Conservation (phyloP, 2,797 vertebrate species). For the Chaetophractus vellerosus region DNA sequence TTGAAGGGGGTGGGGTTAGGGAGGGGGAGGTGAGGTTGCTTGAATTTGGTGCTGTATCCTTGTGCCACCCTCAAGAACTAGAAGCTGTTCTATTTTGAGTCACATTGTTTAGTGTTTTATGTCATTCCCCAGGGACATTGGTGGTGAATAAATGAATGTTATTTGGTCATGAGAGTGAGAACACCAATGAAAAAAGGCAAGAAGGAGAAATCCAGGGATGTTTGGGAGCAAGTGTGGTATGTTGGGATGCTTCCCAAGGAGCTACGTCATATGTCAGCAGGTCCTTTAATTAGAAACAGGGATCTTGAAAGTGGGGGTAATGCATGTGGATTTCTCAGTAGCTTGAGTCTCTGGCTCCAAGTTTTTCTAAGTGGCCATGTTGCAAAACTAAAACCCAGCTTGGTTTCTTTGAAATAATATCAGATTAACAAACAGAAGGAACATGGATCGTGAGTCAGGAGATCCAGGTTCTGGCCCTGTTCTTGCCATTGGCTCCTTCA, state of each 20-base stretch:
- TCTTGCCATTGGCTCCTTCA: not conserved
- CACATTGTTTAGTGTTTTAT: constrained; percentile 32
- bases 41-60: not conserved
- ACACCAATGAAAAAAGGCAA: not conserved
- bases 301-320: not conserved
- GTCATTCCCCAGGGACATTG: not conserved
- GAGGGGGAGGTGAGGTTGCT: not conserved
- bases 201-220: constrained; percentile 48
- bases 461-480: not conserved
- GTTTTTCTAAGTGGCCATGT: constrained; percentile 47
- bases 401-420: constrained; percentile 50
- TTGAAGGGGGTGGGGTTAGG: not conserved
- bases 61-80: constrained; percentile 8
- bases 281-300: constrained; percentile 67
- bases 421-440: constrained; percentile 1
- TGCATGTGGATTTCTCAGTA: constrained; percentile 70
- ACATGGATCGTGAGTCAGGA: not conserved
- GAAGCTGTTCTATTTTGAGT: constrained; percentile 47
- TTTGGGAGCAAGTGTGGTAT: constrained; percentile 20
- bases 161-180: constrained; percentile 51
- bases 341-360: constrained; percentile 35
- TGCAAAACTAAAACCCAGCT: not conserved
- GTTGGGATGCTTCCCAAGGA: constrained; percentile 39
- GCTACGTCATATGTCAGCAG: not conserved
- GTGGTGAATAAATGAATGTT: constrained; percentile 54